Percentiles rank a stretch among this genome's conserved stretches.
Conservation (phyloP, 2,797 vertebrate genomes). For the Eurystomus glaucurus region DNA sequence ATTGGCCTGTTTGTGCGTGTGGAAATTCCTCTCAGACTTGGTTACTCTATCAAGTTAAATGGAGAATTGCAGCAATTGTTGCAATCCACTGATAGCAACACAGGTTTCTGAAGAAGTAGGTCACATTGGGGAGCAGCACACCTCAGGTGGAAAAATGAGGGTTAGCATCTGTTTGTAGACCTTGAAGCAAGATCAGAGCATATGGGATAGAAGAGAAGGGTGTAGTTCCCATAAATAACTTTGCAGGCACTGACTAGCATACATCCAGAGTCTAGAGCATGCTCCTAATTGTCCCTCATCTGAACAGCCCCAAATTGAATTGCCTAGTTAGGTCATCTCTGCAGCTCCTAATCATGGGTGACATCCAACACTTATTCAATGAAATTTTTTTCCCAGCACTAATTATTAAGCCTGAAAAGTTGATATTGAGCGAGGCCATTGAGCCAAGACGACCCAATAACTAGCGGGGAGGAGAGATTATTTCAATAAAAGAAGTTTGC, state of each 20-base stretch:
- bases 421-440: slow-evolving; percentile 61
- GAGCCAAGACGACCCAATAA: slow-evolving; percentile 71
- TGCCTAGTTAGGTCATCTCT: slow-evolving; percentile 31
- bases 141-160: not conserved
- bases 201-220: not conserved
- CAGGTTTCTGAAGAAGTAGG: not conserved
- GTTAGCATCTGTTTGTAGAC: not conserved
- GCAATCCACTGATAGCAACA: not conserved
- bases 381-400: slow-evolving; percentile 49
- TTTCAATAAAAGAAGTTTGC: slow-evolving; percentile 58
- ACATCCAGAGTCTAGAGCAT: not conserved
- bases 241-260: not conserved
- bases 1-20: not conserved
- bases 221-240: not conserved
- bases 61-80: not conserved
- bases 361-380: slow-evolving; percentile 68
- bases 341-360: slow-evolving; percentile 63
- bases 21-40: not conserved
- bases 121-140: not conserved
- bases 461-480: slow-evolving; percentile 69
- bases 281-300: slow-evolving; percentile 1
- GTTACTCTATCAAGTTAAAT: not conserved
- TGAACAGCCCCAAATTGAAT: slow-evolving; percentile 9
- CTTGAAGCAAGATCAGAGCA: not conserved
- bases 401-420: slow-evolving; percentile 71